phyloP scores from a whole-genome alignment of 1,140 invertebrate genomes.

The Plutomurus gul region DNA sequence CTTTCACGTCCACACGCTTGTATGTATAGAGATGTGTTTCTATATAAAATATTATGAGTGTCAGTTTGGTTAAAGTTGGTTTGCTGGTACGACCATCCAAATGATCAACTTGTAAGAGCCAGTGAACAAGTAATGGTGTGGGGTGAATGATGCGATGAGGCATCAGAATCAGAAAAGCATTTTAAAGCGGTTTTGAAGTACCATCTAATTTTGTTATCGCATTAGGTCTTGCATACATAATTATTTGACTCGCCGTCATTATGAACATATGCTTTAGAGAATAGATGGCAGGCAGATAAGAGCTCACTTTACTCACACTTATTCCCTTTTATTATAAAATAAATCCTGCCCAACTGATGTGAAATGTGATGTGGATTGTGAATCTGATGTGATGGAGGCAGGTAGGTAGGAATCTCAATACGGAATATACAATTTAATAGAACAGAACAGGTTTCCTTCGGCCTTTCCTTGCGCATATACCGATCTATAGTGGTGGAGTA shows the following conservation, averaged over 20 bases:
- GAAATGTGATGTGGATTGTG: conserved; percentile 28
- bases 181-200: conserved; percentile 34
- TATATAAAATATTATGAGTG: no score
- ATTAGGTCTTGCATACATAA: conserved; percentile 38
- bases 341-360: conserved; percentile 28
- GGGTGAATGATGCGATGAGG: conserved; percentile 26
- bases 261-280: conserved; percentile 34
- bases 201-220: conserved; percentile 43
- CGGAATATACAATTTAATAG: no score
- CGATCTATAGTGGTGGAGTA: no score
- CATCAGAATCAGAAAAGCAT: conserved; percentile 34
- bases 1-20: no score
- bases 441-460: no score
- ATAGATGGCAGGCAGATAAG: background rate
- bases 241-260: conserved; percentile 41
- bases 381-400: conserved; percentile 19
- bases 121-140: conserved; percentile 27
- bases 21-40: no score
- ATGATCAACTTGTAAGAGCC: conserved; percentile 23
- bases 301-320: conserved; percentile 32
- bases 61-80: background rate
- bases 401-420: conserved; percentile 15
- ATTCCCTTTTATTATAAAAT: conserved; percentile 33
- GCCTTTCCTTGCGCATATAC: no score
- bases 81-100: background rate